phyloP scores from a whole-genome alignment of 2,113 vertebrate species.

The Clarias macrocephalus region DNA sequence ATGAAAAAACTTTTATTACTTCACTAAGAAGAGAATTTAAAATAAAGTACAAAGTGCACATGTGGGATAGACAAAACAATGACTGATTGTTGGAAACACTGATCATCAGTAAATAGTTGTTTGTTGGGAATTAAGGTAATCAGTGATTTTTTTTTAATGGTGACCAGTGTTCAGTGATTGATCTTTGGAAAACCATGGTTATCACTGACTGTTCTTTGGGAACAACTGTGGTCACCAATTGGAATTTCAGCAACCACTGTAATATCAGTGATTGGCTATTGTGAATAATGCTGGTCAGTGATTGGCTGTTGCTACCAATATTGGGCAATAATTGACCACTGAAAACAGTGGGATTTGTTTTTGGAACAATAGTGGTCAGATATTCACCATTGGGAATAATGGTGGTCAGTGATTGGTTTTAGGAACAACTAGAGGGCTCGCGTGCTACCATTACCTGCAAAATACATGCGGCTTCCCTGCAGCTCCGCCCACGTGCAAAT shows the following conservation, averaged over 20 bases:
- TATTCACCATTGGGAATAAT: too few relatives aligned
- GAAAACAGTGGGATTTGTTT: too few relatives aligned
- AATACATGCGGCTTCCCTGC: too few relatives aligned
- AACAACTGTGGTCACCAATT: not conserved
- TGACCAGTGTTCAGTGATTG: not conserved
- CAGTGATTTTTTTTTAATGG: not conserved
- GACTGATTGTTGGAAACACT: not conserved
- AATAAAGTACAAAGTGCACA: not conserved
- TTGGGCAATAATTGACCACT: too few relatives aligned
- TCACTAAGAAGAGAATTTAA: not conserved
- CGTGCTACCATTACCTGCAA: too few relatives aligned
- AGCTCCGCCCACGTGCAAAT: too few relatives aligned
- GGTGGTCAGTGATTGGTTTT: not conserved
- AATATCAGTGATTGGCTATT: not conserved
- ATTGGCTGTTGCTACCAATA: not conserved
- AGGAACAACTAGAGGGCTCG: too few relatives aligned
- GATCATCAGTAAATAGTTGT: not conserved
- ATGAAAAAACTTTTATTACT: not conserved
- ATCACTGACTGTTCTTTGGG: too few relatives aligned
- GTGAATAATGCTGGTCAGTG: not conserved
- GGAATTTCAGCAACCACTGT: too few relatives aligned
- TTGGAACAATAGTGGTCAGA: not conserved
- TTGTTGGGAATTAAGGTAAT: not conserved
- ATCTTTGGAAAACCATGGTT: not conserved
- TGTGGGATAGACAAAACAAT: not conserved